These are phyloP conservation scores for Vidua chalybeata DNA, from an alignment of 2,113 vertebrate species.

Conservation along the genomic window DNA sequence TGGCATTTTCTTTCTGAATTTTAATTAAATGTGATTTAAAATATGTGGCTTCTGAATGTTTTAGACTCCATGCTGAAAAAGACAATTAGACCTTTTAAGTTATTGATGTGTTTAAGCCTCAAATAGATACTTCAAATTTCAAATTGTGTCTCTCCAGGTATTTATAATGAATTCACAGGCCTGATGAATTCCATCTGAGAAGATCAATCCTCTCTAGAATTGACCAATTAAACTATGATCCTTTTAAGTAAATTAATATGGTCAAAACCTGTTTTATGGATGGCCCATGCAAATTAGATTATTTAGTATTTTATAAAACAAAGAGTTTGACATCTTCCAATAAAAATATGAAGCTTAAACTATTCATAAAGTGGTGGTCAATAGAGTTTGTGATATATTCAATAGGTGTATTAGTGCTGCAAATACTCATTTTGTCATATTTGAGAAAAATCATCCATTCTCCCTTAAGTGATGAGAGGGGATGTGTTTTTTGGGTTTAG, in stretches of 20 bases:
- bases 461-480: neutral
- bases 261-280: neutral
- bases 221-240: neutral
- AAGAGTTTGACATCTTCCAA: neutral
- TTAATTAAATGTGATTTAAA: neutral
- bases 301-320: neutral
- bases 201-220: neutral
- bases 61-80: neutral
- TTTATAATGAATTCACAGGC: neutral
- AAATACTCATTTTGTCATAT: slow-evolving; percentile 9
- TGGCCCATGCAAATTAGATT: neutral
- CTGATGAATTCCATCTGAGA: neutral
- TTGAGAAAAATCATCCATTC: neutral
- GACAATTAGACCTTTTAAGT: neutral
- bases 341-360: neutral
- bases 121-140: neutral
- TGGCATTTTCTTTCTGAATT: neutral
- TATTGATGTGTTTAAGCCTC: neutral
- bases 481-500: neutral
- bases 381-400: neutral
- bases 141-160: neutral
- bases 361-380: neutral
- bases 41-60: neutral
- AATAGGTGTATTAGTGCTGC: neutral
- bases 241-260: slow-evolving; percentile 4